These are phyloP conservation scores for Epistrophe grossulariae DNA, from an alignment of 2,888 invertebrate genomes.

Conservation along the genomic window DNA sequence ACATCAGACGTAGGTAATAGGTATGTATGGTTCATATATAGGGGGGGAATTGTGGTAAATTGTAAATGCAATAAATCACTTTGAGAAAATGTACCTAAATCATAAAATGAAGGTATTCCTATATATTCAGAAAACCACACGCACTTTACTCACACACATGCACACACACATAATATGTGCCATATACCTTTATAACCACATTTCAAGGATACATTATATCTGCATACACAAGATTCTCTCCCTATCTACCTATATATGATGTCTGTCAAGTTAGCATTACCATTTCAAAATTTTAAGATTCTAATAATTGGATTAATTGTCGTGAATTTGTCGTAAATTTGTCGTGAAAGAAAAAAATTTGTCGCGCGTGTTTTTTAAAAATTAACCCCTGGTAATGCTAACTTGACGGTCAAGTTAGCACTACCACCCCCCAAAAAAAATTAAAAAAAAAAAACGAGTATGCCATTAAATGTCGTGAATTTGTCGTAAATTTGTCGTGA, in stretches of 20 bases:
- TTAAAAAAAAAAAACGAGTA: too few relatives aligned
- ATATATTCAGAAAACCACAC: conserved; percentile 47
- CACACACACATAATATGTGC: not conserved
- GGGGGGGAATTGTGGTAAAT: not conserved
- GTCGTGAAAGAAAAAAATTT: too few relatives aligned
- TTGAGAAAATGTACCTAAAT: conserved; percentile 52
- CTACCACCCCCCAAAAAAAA: too few relatives aligned
- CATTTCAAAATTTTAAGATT: too few relatives aligned
- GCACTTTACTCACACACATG: conserved; percentile 32
- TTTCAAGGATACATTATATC: conserved; percentile 9
- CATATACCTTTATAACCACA: conserved; percentile 5
- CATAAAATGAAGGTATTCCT: conserved; percentile 57
- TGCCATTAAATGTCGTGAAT: too few relatives aligned
- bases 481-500: too few relatives aligned
- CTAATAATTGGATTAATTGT: too few relatives aligned
- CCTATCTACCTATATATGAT: not conserved
- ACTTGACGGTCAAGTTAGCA: too few relatives aligned
- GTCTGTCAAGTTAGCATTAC: too few relatives aligned
- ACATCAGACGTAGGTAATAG: not conserved
- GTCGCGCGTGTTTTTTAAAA: too few relatives aligned
- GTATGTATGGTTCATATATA: not conserved
- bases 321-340: too few relatives aligned
- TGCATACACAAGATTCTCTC: not conserved
- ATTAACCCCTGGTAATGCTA: too few relatives aligned
- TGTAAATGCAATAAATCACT: conserved; percentile 59